phyloP scores from a whole-genome alignment of 2,888 invertebrate species.

The Amphipyra berbera region DNA sequence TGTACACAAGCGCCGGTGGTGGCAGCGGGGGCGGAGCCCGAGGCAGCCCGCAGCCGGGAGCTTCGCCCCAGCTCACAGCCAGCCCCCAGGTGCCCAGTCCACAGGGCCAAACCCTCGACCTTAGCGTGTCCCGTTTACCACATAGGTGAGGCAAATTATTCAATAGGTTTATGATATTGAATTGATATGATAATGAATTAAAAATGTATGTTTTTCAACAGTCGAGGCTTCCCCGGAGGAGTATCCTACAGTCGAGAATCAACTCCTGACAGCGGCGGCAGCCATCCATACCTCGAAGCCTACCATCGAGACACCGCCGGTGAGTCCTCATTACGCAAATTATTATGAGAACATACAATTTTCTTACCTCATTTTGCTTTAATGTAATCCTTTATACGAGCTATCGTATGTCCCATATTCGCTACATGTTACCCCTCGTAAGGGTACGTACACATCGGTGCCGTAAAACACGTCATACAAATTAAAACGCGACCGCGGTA shows the following conservation, averaged over 20 bases:
- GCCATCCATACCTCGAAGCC: slow-evolving; percentile 95
- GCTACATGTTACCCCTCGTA: slow-evolving; percentile 52
- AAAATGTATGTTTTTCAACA: slow-evolving; percentile 69
- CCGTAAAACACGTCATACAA: slow-evolving; percentile 82
- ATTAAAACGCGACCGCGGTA: slow-evolving; percentile 85
- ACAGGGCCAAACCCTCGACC: slow-evolving; percentile 96
- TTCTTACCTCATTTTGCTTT: slow-evolving; percentile 58
- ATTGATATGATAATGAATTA: slow-evolving; percentile 33
- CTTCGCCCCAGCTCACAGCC: slow-evolving; percentile 94
- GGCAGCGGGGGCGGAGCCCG: slow-evolving; percentile 92
- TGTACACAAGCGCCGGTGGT: slow-evolving; percentile 94
- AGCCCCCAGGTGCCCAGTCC: slow-evolving; percentile 97
- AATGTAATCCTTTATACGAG: slow-evolving; percentile 57
- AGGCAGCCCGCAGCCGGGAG: slow-evolving; percentile 95
- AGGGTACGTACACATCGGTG: slow-evolving; percentile 64
- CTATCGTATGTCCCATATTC: slow-evolving; percentile 56
- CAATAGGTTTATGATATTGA: slow-evolving; percentile 47
- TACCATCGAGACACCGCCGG: slow-evolving; percentile 95
- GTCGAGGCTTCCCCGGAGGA: slow-evolving; percentile 91
- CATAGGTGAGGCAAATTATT: slow-evolving; percentile 92
- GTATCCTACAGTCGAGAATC: slow-evolving; percentile 95
- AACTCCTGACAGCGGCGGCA: slow-evolving; percentile 96
- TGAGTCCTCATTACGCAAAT: slow-evolving; percentile 79
- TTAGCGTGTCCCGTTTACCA: slow-evolving; percentile 95
- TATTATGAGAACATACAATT: slow-evolving; percentile 42